Conservation (phyloP, 1,140 invertebrate genomes). For the Bombyx mori region ASM3026992v2 NC_085121.1:3280001-3280500, state of each 20-base stretch:
- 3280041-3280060: too few species aligned
- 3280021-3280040: too few species aligned
- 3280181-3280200: constrained; percentile 25
- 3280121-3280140: constrained; percentile 33
- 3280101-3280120: constrained; percentile 15
- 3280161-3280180: constrained; percentile 13
- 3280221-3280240: constrained; percentile 45
- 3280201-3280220: constrained; percentile 32
- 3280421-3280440: too few species aligned
- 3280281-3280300: constrained; percentile 52
- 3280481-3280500: too few species aligned
- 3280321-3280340: too few species aligned
- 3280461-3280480: too few species aligned
- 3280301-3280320: too few species aligned
- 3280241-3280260: constrained; percentile 44
- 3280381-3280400: too few species aligned
- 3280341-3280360: too few species aligned
- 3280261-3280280: constrained; percentile 50
- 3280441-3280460: too few species aligned
- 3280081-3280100: constrained; percentile 9
- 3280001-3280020: background rate
- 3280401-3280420: too few species aligned
- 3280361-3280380: too few species aligned
- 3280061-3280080: background rate
- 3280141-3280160: constrained; percentile 39